These are phyloP conservation scores for Clarias pachynema DNA, from an alignment of 2,797 vertebrate genomes.

Conservation along the genomic window DNA sequence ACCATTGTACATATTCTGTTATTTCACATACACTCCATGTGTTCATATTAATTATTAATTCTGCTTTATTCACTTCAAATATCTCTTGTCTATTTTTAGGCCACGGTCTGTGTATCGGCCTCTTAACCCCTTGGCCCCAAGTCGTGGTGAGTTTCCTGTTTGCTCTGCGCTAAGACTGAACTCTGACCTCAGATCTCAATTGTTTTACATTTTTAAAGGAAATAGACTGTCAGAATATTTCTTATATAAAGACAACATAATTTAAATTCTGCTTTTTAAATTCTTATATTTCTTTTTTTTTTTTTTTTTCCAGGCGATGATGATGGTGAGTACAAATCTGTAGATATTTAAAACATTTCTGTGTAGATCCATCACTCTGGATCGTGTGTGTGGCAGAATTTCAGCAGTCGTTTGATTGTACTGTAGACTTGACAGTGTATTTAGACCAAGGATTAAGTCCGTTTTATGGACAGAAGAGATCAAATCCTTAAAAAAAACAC, in stretches of 20 bases:
- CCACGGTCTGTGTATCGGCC: conserved; percentile 96
- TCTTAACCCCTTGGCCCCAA: conserved; percentile 89
- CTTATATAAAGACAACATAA: background rate
- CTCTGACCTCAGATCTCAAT: background rate
- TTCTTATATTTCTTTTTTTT: conserved; percentile 9
- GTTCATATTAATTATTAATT: background rate
- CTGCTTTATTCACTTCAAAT: conserved; percentile 1
- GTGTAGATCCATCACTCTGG: background rate
- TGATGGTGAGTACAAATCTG: conserved; percentile 83
- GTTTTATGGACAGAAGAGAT: background rate
- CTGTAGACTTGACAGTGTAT: background rate
- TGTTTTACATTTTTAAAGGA: background rate
- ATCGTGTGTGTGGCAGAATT: background rate
- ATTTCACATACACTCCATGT: too few species aligned
- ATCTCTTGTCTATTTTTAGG: conserved; percentile 67
- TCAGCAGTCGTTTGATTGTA: background rate
- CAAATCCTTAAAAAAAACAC: background rate
- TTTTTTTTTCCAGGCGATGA: conserved; percentile 79
- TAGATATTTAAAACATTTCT: background rate
- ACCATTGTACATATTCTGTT: background rate
- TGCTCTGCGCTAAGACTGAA: background rate
- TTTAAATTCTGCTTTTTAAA: background rate
- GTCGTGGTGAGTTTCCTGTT: conserved; percentile 74
- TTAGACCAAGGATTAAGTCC: background rate
- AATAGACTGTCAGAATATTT: too few species aligned